A percentile compares a stretch with the other conserved stretches of the same genome.
phyloP scores from a whole-genome alignment of 2,113 vertebrate species.

The Chunga burmeisteri region DNA sequence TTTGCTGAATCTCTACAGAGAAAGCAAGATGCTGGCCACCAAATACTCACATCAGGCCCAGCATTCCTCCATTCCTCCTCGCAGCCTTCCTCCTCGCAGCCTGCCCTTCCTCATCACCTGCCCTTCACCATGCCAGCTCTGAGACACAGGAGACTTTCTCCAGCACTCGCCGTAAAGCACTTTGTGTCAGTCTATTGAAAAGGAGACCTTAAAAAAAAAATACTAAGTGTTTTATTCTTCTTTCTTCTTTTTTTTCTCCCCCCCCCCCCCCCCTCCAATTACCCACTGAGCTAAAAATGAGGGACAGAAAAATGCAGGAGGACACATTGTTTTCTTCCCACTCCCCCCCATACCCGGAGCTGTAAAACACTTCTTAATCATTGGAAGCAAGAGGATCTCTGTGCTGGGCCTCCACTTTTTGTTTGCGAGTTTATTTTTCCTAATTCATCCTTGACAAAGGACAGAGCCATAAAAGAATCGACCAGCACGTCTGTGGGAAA shows the following conservation, averaged over 20 bases:
- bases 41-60: background rate
- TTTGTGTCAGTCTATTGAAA: background rate
- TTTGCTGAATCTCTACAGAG: background rate
- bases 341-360: background rate
- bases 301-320: background rate
- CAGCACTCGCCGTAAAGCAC: background rate
- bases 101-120: background rate
- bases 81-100: background rate
- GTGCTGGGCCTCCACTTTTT: constrained; percentile 54
- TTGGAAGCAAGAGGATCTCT: constrained; percentile 20
- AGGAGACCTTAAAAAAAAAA: background rate
- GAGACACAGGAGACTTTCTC: background rate
- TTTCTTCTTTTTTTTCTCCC: background rate
- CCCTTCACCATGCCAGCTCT: background rate
- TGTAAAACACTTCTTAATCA: constrained; percentile 46
- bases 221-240: background rate
- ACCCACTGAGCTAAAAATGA: background rate
- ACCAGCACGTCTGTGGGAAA: constrained; percentile 50
- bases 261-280: accelerated
- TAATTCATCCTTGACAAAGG: constrained; percentile 39
- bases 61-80: accelerated
- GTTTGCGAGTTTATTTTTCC: constrained; percentile 64
- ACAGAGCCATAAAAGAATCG: constrained; percentile 31
- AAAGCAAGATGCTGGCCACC: background rate
- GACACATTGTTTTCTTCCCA: background rate